Percentiles rank a stretch among this genome's conserved stretches.
Evolutionary conservation across 2,797 vertebrate genomes (phyloP).

Genomic region (Rhinophrynus dorsalis): DNA sequence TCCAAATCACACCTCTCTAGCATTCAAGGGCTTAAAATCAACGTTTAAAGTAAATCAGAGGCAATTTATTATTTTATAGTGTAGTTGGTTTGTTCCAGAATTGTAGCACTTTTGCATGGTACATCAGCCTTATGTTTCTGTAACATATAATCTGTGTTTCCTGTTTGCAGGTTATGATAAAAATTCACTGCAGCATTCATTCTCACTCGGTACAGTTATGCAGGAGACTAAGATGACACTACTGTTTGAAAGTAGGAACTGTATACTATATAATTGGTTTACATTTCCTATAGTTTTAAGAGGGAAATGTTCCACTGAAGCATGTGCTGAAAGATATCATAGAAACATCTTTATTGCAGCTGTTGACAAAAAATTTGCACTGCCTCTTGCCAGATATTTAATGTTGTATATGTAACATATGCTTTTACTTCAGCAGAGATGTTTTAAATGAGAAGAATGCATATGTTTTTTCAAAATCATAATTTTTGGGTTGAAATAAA

Average conservation of each 20-base stretch:
- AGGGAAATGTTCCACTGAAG: not conserved
- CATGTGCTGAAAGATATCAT: not conserved
- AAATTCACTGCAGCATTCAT: no score
- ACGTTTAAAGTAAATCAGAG: no score
- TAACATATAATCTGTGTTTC: no score
- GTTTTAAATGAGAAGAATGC: not conserved
- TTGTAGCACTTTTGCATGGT: no score
- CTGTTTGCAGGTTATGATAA: no score
- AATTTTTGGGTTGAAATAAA: not conserved
- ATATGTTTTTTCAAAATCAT: not conserved
- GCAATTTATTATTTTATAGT: no score
- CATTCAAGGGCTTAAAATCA: no score
- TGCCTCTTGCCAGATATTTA: not conserved
- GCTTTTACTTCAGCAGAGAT: not conserved
- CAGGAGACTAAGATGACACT: not conserved
- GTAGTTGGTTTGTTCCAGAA: no score
- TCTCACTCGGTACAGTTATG: no score
- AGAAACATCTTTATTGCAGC: conserved; percentile 9
- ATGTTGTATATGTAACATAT: conserved; percentile 1
- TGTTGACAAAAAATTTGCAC: not conserved
- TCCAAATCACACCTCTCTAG: no score
- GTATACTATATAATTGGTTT: not conserved
- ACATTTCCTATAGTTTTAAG: not conserved
- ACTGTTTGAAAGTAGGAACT: not conserved
- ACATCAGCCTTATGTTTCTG: no score